Evolutionary conservation across 2,888 invertebrate species (phyloP), one percentile per base, ranked within the genome.

Genomic region (Oscheius sp.): DNA sequence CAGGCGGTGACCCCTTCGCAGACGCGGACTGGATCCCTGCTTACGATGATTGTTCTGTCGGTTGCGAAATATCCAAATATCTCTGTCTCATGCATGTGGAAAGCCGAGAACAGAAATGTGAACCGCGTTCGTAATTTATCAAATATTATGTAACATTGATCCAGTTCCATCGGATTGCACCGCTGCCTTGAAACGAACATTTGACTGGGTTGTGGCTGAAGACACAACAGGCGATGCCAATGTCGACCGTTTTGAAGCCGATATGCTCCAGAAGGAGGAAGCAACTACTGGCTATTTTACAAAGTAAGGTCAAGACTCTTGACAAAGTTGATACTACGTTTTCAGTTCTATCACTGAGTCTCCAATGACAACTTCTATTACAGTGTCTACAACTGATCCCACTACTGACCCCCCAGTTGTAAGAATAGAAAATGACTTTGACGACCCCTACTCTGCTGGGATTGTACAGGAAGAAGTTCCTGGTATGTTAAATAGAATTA

Each of bases 1-100:
- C 32, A 73, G 73, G 73, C 37, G 73, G 73, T 13, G 73, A 73
- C 55, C 73, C 66, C 1, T 73, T 73, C 53, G 47, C 55, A 11
- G 21, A 66, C 32, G 57, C 73, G 9, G 65, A 65, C 7, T 73
- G 73, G 73, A 13, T 73, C 11, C 73, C 73, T 11, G 73, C 73
- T 4, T 35, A 68, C 21, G 66, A 57, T 29, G 57, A 66, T 13
- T 73, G 73, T 48, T 21, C 32, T 13, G 55, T 73, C 10, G 65
- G 58, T 1, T 73, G 73, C 37, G 65, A 65, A 9, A 32, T 51
- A 13, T n/a, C 57, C n/a, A 53, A 50, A 10, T 57, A 48, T 55
- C 51, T 73, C 4, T 73, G 73, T 48, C 29, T 66, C 42, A 53
- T 63, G 63, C 4, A 63, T 51, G 33, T 47, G 2, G 63, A 63